Evolutionary conservation across 1,140 invertebrate species (phyloP), one percentile per base, ranked within the genome.

Genomic region (Theocolax elegans): DNA sequence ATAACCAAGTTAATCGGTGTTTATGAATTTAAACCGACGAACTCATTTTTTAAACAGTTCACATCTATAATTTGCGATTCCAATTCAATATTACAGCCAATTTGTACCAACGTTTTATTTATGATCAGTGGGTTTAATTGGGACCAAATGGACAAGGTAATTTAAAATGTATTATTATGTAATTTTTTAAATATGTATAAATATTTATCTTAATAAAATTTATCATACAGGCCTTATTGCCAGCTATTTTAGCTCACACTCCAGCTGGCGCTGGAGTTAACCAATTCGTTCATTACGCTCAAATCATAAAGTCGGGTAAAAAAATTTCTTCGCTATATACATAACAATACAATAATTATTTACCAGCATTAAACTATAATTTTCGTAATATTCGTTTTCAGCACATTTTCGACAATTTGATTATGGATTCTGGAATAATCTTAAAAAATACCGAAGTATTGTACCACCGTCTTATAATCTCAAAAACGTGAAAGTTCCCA

Each of bases 201-300:
- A 12, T 38, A 25, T 25, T 27, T 4, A 51, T 51, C 13, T 51
- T 15, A 25, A 25, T 51, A 48, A 21, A 27, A 23, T 51, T 25
- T n/a, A 17, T 2, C 17, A 8, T 12, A 40, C 31, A 59, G 54
- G 10, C 27, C n/a, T 86, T 92, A 76, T 67, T 95, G 0, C 92
- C 93, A 0, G 88, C 92, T 0, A 92, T 95, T 77, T 81, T 93
- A 4, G 89, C 89, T 13, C 93, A 97, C 81, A 90, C 90, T 2
- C 96, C 96, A 3, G 93, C 94, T 1, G 95, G 95, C 6, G 88
- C 94, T 0, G 93, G 95, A 0, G 89, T 90, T 0, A 90, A 90
- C 77, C 94, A 95, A 76, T 77, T 97, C 12, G 84, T 92, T 8
- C 93, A 95, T 77, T 95, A 91, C 75, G 90, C 87, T 1, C 93